These are phyloP conservation scores for Hypsopygia costalis DNA, from an alignment of 2,888 invertebrate genomes.

Conservation along the genomic window DNA sequence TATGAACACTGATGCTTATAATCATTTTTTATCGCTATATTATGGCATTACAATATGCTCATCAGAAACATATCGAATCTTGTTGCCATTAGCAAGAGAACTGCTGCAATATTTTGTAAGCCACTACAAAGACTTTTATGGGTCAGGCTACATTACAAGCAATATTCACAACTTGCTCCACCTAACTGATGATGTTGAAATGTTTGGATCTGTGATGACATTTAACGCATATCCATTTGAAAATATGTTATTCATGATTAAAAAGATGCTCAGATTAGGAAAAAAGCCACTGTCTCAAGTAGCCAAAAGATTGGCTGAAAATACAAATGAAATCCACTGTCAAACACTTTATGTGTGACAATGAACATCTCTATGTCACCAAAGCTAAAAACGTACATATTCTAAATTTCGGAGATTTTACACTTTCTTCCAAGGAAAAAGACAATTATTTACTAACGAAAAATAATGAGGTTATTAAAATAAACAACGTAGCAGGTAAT, in stretches of 20 bases:
- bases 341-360: too few species aligned
- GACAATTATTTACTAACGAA: too few species aligned
- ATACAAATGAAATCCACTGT: neutral
- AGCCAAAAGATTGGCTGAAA: constrained; percentile 10
- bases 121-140: too few species aligned
- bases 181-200: constrained; percentile 12
- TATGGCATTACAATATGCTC: constrained; percentile 25
- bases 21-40: constrained; percentile 21
- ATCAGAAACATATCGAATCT: constrained; percentile 7
- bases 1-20: constrained; percentile 10
- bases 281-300: constrained; percentile 15
- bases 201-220: constrained; percentile 11
- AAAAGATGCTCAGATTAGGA: constrained; percentile 13
- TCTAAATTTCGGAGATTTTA: too few species aligned
- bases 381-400: too few species aligned
- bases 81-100: too few species aligned
- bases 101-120: too few species aligned
- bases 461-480: too few species aligned
- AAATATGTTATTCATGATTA: constrained; percentile 13
- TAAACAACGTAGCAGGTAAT: too few species aligned
- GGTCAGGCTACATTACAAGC: constrained; percentile 6
- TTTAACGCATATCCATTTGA: constrained; percentile 18
- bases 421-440: too few species aligned
- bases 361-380: too few species aligned
- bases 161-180: constrained; percentile 16